Percentiles rank a stretch among this genome's conserved stretches.
Evolutionary conservation across 2,888 invertebrate species (phyloP).

Genomic region (Polyommatus iphigenia): DNA sequence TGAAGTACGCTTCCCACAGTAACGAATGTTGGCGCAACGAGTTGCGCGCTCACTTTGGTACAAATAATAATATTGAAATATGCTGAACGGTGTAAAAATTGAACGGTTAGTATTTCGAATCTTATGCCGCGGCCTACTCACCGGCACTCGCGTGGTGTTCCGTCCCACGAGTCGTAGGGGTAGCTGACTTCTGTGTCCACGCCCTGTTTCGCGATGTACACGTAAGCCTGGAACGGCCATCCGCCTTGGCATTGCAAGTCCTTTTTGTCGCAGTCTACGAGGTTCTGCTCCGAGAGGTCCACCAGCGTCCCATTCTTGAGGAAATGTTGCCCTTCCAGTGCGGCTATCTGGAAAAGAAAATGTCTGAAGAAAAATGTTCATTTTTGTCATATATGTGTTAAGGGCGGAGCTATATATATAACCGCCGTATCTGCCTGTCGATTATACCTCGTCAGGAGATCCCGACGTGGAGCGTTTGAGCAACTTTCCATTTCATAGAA

Average conservation of each 20-base stretch:
- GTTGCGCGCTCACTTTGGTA: too few species aligned
- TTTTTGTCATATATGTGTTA: too few species aligned
- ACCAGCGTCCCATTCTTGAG: slow-evolving; percentile 86
- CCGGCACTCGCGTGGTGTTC: neutral
- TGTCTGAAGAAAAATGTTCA: neutral
- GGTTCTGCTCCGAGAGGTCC: slow-evolving; percentile 94
- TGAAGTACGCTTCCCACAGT: too few species aligned
- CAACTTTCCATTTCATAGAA: too few species aligned
- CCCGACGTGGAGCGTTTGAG: too few species aligned
- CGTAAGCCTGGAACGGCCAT: slow-evolving; percentile 91
- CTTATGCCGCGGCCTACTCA: neutral
- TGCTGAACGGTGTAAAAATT: too few species aligned
- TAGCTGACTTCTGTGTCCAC: slow-evolving; percentile 93
- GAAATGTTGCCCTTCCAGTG: slow-evolving; percentile 93
- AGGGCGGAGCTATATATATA: too few species aligned
- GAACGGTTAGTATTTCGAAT: too few species aligned
- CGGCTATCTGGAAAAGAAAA: slow-evolving; percentile 83
- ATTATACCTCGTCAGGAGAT: too few species aligned
- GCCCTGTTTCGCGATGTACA: slow-evolving; percentile 88
- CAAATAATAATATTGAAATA: too few species aligned
- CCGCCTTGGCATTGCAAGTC: slow-evolving; percentile 88
- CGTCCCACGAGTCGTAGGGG: slow-evolving; percentile 79
- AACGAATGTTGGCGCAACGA: too few species aligned
- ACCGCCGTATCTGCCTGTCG: too few species aligned
- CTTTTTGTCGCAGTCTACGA: slow-evolving; percentile 86